Evolutionary conservation across 2,797 vertebrate genomes (phyloP).

Genomic region (Phoebastria nigripes): DNA sequence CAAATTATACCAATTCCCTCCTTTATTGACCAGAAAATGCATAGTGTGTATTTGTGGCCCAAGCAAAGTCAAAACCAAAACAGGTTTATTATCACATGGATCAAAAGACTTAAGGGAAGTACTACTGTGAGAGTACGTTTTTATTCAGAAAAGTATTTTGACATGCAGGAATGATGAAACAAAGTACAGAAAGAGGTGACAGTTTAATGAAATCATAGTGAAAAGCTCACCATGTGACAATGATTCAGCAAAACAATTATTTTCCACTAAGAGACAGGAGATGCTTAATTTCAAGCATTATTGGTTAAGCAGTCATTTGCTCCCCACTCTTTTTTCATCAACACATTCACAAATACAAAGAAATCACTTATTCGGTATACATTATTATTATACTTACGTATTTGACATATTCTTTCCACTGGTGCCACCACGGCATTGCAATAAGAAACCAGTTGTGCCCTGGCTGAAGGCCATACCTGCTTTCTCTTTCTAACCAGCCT

Average conservation of each 20-base stretch:
- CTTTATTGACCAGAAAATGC: neutral
- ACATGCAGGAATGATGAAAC: neutral
- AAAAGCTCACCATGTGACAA: neutral
- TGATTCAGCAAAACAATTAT: slow-evolving; percentile 12
- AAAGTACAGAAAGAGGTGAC: neutral
- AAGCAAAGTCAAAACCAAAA: neutral
- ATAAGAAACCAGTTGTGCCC: slow-evolving; percentile 98
- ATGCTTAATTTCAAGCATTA: neutral
- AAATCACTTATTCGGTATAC: neutral
- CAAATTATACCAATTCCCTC: neutral
- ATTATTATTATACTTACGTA: slow-evolving; percentile 85
- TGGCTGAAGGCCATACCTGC: slow-evolving; percentile 91
- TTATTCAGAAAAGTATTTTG: neutral
- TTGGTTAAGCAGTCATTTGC: neutral
- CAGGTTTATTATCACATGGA: neutral
- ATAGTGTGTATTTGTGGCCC: neutral
- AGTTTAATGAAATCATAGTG: neutral
- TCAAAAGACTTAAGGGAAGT: neutral
- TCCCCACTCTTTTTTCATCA: neutral
- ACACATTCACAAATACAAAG: neutral
- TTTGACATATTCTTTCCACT: slow-evolving; percentile 98
- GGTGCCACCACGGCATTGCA: slow-evolving; percentile 97
- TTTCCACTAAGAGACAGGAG: neutral
- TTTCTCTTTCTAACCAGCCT: slow-evolving; percentile 97
- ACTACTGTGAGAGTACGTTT: neutral